These are phyloP conservation scores for Drosophila nebulosa DNA, from an alignment of 1,140 invertebrate genomes.

Conservation along the genomic window DNA sequence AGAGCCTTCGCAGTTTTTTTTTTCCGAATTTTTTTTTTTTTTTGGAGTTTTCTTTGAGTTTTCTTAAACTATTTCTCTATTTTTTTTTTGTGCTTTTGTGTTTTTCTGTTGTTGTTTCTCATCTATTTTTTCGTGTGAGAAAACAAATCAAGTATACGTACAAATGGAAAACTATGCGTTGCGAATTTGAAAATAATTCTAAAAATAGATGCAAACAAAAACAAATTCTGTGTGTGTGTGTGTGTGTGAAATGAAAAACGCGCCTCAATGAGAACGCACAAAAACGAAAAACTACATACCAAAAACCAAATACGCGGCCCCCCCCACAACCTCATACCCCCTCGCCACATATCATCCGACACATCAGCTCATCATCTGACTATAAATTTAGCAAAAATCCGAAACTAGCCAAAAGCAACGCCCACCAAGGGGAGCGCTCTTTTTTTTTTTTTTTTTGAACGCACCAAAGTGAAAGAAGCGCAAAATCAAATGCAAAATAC, in stretches of 20 bases:
- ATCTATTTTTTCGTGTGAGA: slow-evolving; percentile 28
- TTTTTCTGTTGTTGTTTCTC: slow-evolving; percentile 8
- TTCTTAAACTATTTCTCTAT: not conserved
- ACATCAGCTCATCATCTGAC: slow-evolving; percentile 36
- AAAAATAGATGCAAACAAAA: slow-evolving; percentile 73
- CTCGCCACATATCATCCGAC: slow-evolving; percentile 11
- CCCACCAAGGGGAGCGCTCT: slow-evolving; percentile 5
- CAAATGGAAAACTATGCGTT: slow-evolving; percentile 67
- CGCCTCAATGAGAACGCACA: slow-evolving; percentile 30
- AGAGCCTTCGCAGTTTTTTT: slow-evolving; percentile 19
- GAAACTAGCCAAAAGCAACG: slow-evolving; percentile 19
- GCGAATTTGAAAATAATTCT: slow-evolving; percentile 73
- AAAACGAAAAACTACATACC: slow-evolving; percentile 22
- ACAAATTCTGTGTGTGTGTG: slow-evolving; percentile 29
- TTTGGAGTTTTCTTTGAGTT: slow-evolving; percentile 15
- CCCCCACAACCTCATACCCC: slow-evolving; percentile 18
- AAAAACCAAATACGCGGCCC: no score
- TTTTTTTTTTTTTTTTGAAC: no score
- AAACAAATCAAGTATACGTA: slow-evolving; percentile 35
- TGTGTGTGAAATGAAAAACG: slow-evolving; percentile 42
- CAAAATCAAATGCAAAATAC: not conserved
- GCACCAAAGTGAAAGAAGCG: not conserved
- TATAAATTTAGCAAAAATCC: slow-evolving; percentile 52
- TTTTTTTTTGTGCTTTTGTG: not conserved
- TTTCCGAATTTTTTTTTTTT: not conserved